phyloP scores from a whole-genome alignment of 1,140 invertebrate genomes.

The Andrena cerasifolii region DNA sequence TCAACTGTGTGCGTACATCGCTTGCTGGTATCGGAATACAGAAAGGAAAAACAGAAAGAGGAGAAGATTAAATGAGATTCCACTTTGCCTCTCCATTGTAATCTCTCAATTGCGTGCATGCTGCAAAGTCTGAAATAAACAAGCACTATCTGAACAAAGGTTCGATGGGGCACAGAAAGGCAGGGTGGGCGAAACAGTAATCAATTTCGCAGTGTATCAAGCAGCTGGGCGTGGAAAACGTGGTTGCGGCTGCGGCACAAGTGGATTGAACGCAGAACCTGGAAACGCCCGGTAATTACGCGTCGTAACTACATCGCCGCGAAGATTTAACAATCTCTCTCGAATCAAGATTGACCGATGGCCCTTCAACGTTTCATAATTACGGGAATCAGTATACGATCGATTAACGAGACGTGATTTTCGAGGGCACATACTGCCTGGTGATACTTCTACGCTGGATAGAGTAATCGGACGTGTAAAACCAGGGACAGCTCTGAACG shows the following conservation, averaged over 20 bases:
- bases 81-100: too few species aligned
- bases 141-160: not conserved
- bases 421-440: not conserved
- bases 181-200: constrained; percentile 15
- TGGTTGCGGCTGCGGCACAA: constrained; percentile 16
- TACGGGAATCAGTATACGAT: constrained; percentile 36
- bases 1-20: too few species aligned
- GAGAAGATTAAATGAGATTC: not conserved
- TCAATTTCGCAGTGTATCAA: constrained; percentile 22
- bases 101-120: constrained; percentile 3
- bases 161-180: not conserved
- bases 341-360: constrained; percentile 29
- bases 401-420: constrained; percentile 38
- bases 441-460: constrained; percentile 11
- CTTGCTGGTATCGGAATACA: too few species aligned
- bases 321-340: constrained; percentile 39
- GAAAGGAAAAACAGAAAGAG: not conserved
- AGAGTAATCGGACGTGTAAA: constrained; percentile 12
- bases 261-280: constrained; percentile 10
- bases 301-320: constrained; percentile 28
- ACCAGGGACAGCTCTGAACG: constrained; percentile 12
- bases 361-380: constrained; percentile 31
- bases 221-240: constrained; percentile 25
- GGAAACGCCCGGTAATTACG: constrained; percentile 29
- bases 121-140: not conserved